phyloP scores from a whole-genome alignment of 2,797 vertebrate genomes.

The Argyrosomus regius region DNA sequence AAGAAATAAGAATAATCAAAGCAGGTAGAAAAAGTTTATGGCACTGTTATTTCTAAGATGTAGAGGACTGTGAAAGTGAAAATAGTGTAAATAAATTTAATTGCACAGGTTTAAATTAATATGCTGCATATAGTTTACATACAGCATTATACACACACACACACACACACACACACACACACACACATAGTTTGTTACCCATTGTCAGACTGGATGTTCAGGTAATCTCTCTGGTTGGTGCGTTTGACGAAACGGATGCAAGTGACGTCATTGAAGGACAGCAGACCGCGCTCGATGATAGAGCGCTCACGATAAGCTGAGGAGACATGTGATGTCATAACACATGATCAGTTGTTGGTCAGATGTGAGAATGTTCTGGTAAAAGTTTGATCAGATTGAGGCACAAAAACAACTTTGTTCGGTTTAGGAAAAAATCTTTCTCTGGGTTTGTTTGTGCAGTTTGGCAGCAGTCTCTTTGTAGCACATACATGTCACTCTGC shows the following conservation, averaged over 20 bases:
- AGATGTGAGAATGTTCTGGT: neutral
- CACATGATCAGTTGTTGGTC: too few relatives aligned
- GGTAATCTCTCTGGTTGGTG: constrained; percentile 71
- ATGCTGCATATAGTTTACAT: neutral
- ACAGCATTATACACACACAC: neutral
- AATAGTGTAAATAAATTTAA: too few relatives aligned
- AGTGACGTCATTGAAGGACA: constrained; percentile 68
- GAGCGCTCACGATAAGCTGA: constrained; percentile 71
- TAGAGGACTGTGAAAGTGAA: too few relatives aligned
- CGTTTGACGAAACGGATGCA: constrained; percentile 75
- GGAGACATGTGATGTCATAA: neutral
- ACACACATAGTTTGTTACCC: constrained; percentile 37
- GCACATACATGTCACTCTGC: neutral
- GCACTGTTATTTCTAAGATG: too few relatives aligned
- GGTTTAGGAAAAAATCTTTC: neutral
- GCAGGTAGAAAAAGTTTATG: neutral
- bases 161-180: neutral
- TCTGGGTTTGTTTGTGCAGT: neutral
- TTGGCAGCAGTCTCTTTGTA: too few relatives aligned
- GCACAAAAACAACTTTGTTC: neutral
- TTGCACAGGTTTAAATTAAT: neutral
- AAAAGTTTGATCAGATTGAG: neutral
- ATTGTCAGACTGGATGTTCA: constrained; percentile 73
- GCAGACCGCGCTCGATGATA: constrained; percentile 74
- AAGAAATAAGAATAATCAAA: neutral